Evolutionary conservation across 1,140 invertebrate species (phyloP).

Genomic region (Meloidogyne exigua): DNA sequence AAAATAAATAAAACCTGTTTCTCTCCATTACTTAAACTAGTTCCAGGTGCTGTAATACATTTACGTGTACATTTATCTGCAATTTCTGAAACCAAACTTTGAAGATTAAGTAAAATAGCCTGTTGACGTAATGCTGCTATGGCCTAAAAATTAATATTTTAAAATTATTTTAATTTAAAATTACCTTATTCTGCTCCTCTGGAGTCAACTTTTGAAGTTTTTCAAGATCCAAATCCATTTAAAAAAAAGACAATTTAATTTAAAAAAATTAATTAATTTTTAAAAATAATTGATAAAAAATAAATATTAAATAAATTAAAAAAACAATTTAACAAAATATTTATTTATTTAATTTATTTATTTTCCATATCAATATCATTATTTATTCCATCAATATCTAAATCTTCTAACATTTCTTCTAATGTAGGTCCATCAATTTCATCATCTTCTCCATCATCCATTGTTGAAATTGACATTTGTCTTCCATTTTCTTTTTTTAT

Average conservation of each 20-base stretch:
- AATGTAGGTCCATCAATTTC: conserved; percentile 75
- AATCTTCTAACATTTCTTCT: conserved; percentile 94
- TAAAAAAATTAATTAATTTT: too few relatives aligned
- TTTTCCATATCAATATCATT: conserved; percentile 14
- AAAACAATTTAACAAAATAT: neutral
- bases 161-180: neutral
- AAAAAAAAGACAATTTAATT: too few relatives aligned
- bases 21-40: conserved; percentile 1
- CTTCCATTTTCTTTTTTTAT: conserved; percentile 29
- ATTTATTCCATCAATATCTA: conserved; percentile 66
- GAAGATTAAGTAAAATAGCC: conserved; percentile 6
- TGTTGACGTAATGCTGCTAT: conserved; percentile 16
- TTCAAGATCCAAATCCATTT: neutral
- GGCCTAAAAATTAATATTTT: neutral
- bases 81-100: conserved; percentile 3
- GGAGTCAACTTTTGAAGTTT: conserved; percentile 7
- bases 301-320: neutral
- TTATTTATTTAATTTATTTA: neutral
- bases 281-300: neutral
- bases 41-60: conserved; percentile 6
- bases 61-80: conserved; percentile 11
- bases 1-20: neutral
- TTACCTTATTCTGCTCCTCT: neutral
- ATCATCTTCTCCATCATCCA: conserved; percentile 69
- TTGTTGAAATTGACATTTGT: conserved; percentile 45